Conservation (phyloP, 2,113 vertebrate genomes). For the Sturnira hondurensis region DNA sequence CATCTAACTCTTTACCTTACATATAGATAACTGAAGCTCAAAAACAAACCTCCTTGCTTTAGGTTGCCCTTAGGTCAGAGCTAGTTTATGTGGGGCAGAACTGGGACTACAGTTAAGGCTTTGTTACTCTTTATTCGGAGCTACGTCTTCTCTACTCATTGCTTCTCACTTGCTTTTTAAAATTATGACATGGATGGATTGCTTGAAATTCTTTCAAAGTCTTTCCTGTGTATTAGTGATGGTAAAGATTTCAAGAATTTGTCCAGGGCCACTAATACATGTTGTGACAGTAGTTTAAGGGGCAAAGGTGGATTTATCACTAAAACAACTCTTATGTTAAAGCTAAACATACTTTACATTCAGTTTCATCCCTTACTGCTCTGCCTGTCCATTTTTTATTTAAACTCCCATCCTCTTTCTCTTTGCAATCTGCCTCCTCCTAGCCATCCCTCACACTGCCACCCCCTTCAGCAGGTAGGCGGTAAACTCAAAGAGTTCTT, state of each 20-base stretch:
- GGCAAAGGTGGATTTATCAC: conserved; percentile 46
- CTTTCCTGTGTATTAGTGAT: conserved; percentile 61
- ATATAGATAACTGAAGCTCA: not conserved
- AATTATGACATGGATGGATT: conserved; percentile 55
- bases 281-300: conserved; percentile 56
- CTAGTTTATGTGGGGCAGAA: not conserved
- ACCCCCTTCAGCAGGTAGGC: not conserved
- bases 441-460: not conserved
- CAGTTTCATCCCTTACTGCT: conserved; percentile 34
- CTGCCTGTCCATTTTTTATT: conserved; percentile 62
- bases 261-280: conserved; percentile 49
- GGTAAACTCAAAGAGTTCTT: conserved; percentile 59
- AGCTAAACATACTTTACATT: conserved; percentile 56
- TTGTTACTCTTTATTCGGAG: not conserved
- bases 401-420: not conserved
- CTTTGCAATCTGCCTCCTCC: not conserved
- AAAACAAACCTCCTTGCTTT: not conserved
- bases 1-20: not conserved
- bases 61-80: not conserved
- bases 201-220: conserved; percentile 65
- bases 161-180: conserved; percentile 46
- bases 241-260: conserved; percentile 65
- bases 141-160: not conserved
- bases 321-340: conserved; percentile 58
- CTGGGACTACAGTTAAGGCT: not conserved